phyloP scores from a whole-genome alignment of 2,888 invertebrate species.

The Macrophya alboannulata region DNA sequence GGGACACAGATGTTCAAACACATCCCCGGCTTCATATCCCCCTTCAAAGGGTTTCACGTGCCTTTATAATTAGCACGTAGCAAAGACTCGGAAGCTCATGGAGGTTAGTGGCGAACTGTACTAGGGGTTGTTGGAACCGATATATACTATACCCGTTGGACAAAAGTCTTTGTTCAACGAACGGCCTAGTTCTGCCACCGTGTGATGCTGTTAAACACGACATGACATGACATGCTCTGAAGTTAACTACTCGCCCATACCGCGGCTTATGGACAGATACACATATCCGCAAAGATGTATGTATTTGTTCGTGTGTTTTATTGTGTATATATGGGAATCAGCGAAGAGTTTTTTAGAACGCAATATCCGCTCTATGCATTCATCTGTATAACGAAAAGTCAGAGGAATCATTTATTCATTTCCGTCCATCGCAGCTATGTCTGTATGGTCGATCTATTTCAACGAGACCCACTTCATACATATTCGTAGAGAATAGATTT shows the following conservation, averaged over 20 bases:
- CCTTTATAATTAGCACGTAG: slow-evolving; percentile 44
- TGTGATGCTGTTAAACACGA: slow-evolving; percentile 51
- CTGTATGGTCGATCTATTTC: neutral
- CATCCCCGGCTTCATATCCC: slow-evolving; percentile 8
- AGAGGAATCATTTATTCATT: slow-evolving; percentile 14
- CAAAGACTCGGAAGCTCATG: slow-evolving; percentile 13
- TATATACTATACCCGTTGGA: neutral
- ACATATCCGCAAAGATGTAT: neutral
- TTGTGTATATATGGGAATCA: neutral
- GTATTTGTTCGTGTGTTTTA: neutral
- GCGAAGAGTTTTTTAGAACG: slow-evolving; percentile 32
- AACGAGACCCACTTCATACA: neutral
- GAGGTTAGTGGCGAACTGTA: neutral
- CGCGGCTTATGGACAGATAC: neutral
- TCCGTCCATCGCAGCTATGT: neutral
- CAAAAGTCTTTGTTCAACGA: slow-evolving; percentile 46
- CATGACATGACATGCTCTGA: slow-evolving; percentile 53
- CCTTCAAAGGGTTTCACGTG: slow-evolving; percentile 37
- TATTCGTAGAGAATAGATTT: too few relatives aligned
- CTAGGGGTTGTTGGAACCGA: slow-evolving; percentile 29
- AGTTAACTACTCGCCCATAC: slow-evolving; percentile 48
- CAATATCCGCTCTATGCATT: slow-evolving; percentile 47
- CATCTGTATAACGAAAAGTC: slow-evolving; percentile 1
- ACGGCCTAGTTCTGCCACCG: slow-evolving; percentile 46
- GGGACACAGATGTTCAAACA: slow-evolving; percentile 20